phyloP scores from a whole-genome alignment of 1,140 invertebrate species.

The Drosophila persimilis region DNA sequence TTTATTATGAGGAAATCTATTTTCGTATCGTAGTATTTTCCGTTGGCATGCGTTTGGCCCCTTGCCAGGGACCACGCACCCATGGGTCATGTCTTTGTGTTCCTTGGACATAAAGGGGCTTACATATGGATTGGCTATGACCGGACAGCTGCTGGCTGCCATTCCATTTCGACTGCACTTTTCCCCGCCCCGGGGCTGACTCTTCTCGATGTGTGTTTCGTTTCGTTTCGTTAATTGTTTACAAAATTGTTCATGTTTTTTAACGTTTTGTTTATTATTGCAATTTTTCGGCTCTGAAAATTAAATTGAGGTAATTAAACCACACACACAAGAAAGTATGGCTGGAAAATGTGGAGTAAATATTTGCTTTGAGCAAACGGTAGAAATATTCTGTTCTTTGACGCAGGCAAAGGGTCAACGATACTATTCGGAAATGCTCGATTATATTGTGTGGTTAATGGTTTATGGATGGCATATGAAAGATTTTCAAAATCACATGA shows the following conservation, averaged over 20 bases:
- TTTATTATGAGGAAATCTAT: constrained; percentile 70
- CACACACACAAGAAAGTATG: constrained; percentile 28
- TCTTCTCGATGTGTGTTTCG: constrained; percentile 29
- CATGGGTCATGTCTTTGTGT: constrained; percentile 31
- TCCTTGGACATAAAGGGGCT: not conserved
- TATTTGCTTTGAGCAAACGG: constrained; percentile 41
- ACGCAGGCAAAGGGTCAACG: constrained; percentile 51
- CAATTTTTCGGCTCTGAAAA: constrained; percentile 43
- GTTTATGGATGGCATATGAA: not conserved
- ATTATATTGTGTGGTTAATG: not conserved
- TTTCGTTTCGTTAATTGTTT: constrained; percentile 62
- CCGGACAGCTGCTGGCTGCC: constrained; percentile 53
- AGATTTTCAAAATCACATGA: not conserved
- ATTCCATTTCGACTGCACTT: constrained; percentile 53
- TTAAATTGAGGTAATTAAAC: constrained; percentile 70
- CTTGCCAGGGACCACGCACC: constrained; percentile 64
- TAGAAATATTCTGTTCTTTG: constrained; percentile 37
- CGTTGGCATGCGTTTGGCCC: constrained; percentile 65
- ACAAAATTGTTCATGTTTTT: constrained; percentile 49
- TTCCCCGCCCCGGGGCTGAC: constrained; percentile 41
- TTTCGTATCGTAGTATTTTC: constrained; percentile 42
- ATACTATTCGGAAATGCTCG: constrained; percentile 4
- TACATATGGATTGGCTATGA: too few species aligned
- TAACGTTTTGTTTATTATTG: constrained; percentile 68
- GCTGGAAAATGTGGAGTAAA: constrained; percentile 40